Base-by-base conservation (phyloP, 2,797 vertebrate genomes). In the Acomys russatus region DNA sequence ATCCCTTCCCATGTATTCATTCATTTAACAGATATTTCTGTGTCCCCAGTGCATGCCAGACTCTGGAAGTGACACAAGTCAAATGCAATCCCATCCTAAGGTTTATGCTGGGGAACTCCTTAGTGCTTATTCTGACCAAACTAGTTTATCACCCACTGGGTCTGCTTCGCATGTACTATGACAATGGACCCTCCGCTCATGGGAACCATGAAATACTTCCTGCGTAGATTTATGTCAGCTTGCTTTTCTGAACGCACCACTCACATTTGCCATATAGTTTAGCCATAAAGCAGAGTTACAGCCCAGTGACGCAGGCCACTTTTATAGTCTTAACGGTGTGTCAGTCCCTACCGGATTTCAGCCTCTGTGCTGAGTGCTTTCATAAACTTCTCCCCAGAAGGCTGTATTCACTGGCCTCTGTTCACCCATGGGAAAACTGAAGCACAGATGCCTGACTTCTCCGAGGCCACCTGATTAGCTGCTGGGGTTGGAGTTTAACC, bases 371-470 rank as follows among this genome's bases (percentile, higher is more conserved):
- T 92, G 17, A 79, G 3, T 68, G 35, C 51, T 93, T 73, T 88
- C 54, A 49, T 30, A 56, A 51, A 66, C 44, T 44, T 25, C 74
- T 95, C 8, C 56, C 30, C 49, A 73, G 11, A 73, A 51, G 89
- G 38, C 35, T 82, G 66, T 63, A 44, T 30, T 35, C 14, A 76
- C 22, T 78, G 82, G 38, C 14, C 94, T 95, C 54, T 3, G 30
- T 88, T 86, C 54, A 95, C 64, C 84, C 14, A 30, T 20, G 74
- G 68, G 44, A 88, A 92, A 88, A 88, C 3, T 44, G 68, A 96
- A 97, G 85, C 95, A 92, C 70, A 91, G 82, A 30, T n/a, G 63
- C 14, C 33, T 78, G 59, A 92, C 83, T 82, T 94, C 35, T 51
- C 77, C 44, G 64, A 66, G 14, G 44, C 91, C 79, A 70, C 71